Evolutionary conservation across 2,113 vertebrate genomes (phyloP).

Genomic region (Amblyopsis rosae): DNA sequence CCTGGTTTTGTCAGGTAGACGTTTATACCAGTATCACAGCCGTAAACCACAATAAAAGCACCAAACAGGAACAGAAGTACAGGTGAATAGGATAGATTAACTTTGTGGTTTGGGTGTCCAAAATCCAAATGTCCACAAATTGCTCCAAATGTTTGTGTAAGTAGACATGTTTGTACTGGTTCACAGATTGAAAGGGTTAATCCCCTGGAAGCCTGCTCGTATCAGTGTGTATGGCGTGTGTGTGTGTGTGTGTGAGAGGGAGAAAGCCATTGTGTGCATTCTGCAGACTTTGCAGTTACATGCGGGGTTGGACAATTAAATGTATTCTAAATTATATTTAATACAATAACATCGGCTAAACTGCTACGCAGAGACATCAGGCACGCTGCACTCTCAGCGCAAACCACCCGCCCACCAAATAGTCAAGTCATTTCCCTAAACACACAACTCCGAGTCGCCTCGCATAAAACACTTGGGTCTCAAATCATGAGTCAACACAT

Average conservation of each 20-base stretch:
- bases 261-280: not conserved
- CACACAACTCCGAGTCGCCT: constrained; percentile 16
- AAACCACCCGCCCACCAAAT: constrained; percentile 30
- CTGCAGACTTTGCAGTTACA: not conserved
- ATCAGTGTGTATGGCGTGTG: not conserved
- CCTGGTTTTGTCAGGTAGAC: not conserved
- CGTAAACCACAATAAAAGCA: constrained; percentile 1
- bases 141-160: constrained; percentile 58
- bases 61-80: constrained; percentile 42
- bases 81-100: constrained; percentile 36
- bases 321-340: not conserved
- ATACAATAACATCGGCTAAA: constrained; percentile 20
- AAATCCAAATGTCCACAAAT: constrained; percentile 42
- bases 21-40: constrained; percentile 6
- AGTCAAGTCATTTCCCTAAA: not conserved
- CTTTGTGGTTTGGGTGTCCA: constrained; percentile 23
- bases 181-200: constrained; percentile 31
- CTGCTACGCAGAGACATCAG: constrained; percentile 6
- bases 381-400: constrained; percentile 8
- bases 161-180: constrained; percentile 41
- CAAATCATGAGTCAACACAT: constrained; percentile 21
- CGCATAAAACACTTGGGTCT: constrained; percentile 18
- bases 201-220: constrained; percentile 2
- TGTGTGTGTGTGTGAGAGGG: not conserved
- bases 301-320: too few relatives aligned